These are phyloP conservation scores for Oscheius sp. DNA, from an alignment of 2,888 invertebrate genomes.

Conservation along the genomic window DNA sequence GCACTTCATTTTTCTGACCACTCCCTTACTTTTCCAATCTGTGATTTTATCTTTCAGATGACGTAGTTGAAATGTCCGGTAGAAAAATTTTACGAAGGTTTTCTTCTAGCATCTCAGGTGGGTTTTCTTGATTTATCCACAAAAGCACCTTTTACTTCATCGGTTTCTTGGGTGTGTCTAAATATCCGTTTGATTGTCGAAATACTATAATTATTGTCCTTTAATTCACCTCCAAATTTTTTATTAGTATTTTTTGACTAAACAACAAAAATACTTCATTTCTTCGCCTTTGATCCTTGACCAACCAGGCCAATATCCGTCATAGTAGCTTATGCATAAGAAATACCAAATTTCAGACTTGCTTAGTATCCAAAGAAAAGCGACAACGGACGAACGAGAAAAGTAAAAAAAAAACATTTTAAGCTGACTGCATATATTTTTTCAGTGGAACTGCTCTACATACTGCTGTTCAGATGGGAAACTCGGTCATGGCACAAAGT, in stretches of 20 bases:
- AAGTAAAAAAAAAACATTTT: slow-evolving; percentile 32
- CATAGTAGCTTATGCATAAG: too few relatives aligned
- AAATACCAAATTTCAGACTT: slow-evolving; percentile 47
- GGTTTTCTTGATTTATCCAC: background rate
- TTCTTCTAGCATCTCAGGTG: slow-evolving; percentile 59
- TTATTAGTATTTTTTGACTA: too few relatives aligned
- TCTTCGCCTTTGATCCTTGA: background rate
- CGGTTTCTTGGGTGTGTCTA: background rate
- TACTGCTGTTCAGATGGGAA: slow-evolving; percentile 57
- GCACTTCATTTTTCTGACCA: background rate
- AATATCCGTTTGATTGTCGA: background rate
- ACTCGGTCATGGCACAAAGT: slow-evolving; percentile 45
- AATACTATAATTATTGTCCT: background rate
- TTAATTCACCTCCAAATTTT: background rate
- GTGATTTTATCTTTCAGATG: slow-evolving; percentile 26
- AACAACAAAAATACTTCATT: background rate
- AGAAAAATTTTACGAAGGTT: slow-evolving; percentile 51
- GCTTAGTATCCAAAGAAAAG: slow-evolving; percentile 50
- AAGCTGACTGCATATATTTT: background rate
- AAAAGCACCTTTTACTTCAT: background rate
- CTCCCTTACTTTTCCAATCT: slow-evolving; percentile 12
- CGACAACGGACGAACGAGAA: slow-evolving; percentile 41
- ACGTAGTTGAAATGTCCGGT: slow-evolving; percentile 42
- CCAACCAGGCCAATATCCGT: background rate
- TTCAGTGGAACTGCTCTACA: slow-evolving; percentile 47